Evolutionary conservation across 2,888 invertebrate genomes (phyloP), one percentile per base, ranked within the genome.

Genomic region (Mesorhabditis sp.): DNA sequence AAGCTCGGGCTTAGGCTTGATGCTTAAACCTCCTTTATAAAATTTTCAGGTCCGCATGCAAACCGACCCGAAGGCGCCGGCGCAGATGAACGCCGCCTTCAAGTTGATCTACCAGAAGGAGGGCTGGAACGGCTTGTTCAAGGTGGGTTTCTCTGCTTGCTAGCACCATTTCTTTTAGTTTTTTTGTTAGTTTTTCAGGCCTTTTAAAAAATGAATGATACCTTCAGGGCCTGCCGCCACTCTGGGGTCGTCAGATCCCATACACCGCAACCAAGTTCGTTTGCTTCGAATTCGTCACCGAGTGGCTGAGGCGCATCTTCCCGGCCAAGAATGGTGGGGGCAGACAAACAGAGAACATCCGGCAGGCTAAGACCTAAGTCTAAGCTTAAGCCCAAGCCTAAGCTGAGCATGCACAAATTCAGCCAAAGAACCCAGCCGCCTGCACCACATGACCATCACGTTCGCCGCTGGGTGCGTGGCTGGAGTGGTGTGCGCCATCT

Each of bases 191-290:
- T 88, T 95, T 81, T 95, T 96, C 90, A 95, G 96, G 86, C 95
- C 95, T 0, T 96, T 96, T 90, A 96, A 96, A 78, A 96, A 96
- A 96, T 95, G 96, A 96, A 89, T 28, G 28, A 28, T 28, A 28
- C 28, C 28, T 96, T 96, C 87, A 93, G 95, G 93, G 94, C 68
- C 89, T 96, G 74, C 93, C 93, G 58, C 96, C 96, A 50, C 89
- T 95, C 73, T 96, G 95, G 95, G 91, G 92, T 87, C 89, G 95
- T 81, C 95, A 96, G 90, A 95, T 96, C 86, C 96, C 95, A 0
- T 96, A 96, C 90, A 96, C 96, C 78, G 96, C 96, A 95, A 95
- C 96, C 95, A 96, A 96, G 89, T 97, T 96, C 87, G 93, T 95
- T 78, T 95, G 94, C 89, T 96, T 96, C 88, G 95, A 96, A 88